Base-by-base conservation (phyloP, 1,140 invertebrate genomes). In the Neodiprion fabricii region DNA sequence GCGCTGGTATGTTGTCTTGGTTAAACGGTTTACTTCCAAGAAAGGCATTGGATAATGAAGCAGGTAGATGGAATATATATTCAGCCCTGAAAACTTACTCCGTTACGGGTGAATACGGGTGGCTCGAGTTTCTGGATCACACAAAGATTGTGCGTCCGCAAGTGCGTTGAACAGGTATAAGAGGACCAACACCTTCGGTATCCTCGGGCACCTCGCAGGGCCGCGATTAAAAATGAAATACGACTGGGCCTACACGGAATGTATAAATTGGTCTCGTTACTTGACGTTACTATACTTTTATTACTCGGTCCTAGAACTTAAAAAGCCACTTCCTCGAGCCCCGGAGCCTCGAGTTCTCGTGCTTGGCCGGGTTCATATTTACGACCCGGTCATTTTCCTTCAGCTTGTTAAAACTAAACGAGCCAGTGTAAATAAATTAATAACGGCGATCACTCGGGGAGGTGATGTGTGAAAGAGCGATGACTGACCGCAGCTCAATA, bases 221-320 rank as follows among this genome's bases (percentile, higher is more conserved):
- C 53, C 11, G 11, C 53, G 53, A 61, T 61, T 61, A 61, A 61
- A 61, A 61, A 61, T 61, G 53, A 61, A 61, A 61, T 61, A 61
- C 53, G 53, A 61, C 53, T 61, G n/a, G 53, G 53, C 53, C 53
- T 17, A 61, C 53, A 61, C 53, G 53, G 53, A 61, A 61, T 61
- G 53, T 61, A 61, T 61, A 61, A 61, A 61, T 61, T 61, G 53
- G 53, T 61, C 53, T 61, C n/a, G 53, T 61, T 61, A 61, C 53
- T 61, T 61, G 53, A 61, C 53, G 53, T 12, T 61, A 14, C 11
- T 61, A 61, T 17, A 61, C 53, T 61, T 61, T 61, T 61, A 61
- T 61, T 61, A 61, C 53, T 61, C 53, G 4, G n/a, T 40, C 53
- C 53, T 61, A 61, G 53, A 61, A 17, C 5, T 61, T 14, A 17